Base-by-base conservation (phyloP, 2,888 invertebrate genomes). In the Eulithis testata region DNA sequence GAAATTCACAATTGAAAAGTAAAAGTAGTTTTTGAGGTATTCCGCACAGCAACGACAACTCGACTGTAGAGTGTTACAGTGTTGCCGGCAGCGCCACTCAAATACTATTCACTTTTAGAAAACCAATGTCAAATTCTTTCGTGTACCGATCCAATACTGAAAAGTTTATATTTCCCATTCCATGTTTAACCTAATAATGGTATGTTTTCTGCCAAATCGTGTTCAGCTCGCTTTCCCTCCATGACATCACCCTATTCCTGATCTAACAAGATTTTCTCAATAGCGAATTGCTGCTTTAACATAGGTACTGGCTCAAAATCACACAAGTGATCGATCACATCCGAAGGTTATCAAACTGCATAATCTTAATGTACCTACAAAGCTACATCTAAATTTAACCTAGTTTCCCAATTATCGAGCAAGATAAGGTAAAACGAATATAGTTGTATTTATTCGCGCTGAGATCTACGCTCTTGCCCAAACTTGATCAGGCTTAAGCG, bases 321-420 rank as follows among this genome's bases (percentile, higher is more conserved):
- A 58, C 50, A 50, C 27, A 50, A 47, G 6, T 45, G 55, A 45
- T n/a, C 37, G 37, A 14, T 11, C 9, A 43, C 11, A 21, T 50
- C 1, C 37, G 21, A 44, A 31, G 11, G 9, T 1, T 49, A 58
- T 21, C 8, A 49, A 50, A 58, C 37, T 58, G 49, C 58, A 58
- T n/a, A 37, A 37, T 50, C 57, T 36, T 55, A n/a, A 56, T n/a
- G 9, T 11, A 36, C 12, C 31, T 31, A 27, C 21, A 21, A 21
- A 21, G 21, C 11, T 56, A 45, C 27, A 45, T 31, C 45, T 56
- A 44, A 27, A 55, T 4, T 31, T 54, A 54, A 21, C 8, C 36
- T 36, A 21, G 11, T 12, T 51, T 51, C 31, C 31, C 11, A 54
- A 54, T 40, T 40, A 54, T 11, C 40, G 37, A 53, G 53, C 40